Evolutionary conservation across 1,140 invertebrate genomes (phyloP), one percentile per base, ranked within the genome.

Genomic region (Octopus sinensis): DNA sequence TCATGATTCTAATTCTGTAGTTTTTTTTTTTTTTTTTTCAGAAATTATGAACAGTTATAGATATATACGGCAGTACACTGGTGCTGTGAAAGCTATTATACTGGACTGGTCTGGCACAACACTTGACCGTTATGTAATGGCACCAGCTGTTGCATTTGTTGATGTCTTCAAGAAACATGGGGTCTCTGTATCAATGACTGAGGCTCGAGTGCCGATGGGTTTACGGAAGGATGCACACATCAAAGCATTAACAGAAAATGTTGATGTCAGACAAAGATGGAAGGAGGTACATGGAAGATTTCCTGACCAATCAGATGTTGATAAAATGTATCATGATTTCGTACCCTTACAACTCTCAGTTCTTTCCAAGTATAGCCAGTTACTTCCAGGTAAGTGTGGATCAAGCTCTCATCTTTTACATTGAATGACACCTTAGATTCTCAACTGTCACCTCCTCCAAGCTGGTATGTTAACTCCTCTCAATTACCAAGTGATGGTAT

Each of bases 21-120:
- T 62, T 73, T 17, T 73, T 5, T 71, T 71, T 71, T 71, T 71
- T 71, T 7, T 6, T 62, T 7, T 73, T 73, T 3, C 13, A 73
- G 68, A 13, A 10, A 73, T 73, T 73, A 79, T 79, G 78, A 62
- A 7, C 52, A 13, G n/a, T 0, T 80, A 81, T 53, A 30, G 87
- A 10, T 87, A 82, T 71, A 7, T 83, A 4, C 82, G 88, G 5
- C 76, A 73, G 13, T 90, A 89, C 71, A 76, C 84, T 9, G 89
- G 89, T 0, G 84, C 84, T 7, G 84, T 89, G 51, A 87, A 87
- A 79, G 89, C 87, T 0, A 85, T 85, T 53, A 87, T 90, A 78
- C 82, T 90, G 81, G 89, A 90, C 84, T 90, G 89, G 89, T 88
- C 88, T 79, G 88, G 89, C 5, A 90, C 89, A 2, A 89, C 88